Conservation (phyloP, 2,797 vertebrate species). For the Picus viridis region DNA sequence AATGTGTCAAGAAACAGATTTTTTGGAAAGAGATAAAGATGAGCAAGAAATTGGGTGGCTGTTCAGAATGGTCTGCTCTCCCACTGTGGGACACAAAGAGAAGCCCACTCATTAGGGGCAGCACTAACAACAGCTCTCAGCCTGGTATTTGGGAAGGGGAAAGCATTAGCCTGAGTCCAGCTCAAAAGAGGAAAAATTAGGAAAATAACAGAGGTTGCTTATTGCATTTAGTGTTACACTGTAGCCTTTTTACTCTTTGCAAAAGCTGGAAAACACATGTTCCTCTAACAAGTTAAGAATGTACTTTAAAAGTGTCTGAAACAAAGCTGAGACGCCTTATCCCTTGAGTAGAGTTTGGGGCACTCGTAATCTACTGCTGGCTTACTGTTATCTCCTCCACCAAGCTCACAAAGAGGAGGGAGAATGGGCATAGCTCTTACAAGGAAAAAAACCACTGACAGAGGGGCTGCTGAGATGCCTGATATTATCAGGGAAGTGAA, state of each 20-base stretch:
- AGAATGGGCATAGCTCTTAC: slow-evolving; percentile 49
- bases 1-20: neutral
- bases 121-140: neutral
- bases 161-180: neutral
- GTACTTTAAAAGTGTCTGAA: neutral
- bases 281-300: neutral
- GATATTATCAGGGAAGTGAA: slow-evolving; percentile 69
- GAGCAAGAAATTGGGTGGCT: neutral
- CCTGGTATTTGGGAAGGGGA: neutral
- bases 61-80: neutral
- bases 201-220: neutral
- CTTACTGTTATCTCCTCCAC: slow-evolving; percentile 11
- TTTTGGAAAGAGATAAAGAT: neutral
- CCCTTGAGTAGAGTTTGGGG: slow-evolving; percentile 22
- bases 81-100: neutral
- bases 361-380: slow-evolving; percentile 15
- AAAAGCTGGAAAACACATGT: neutral
- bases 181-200: neutral
- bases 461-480: slow-evolving; percentile 61
- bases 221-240: neutral
- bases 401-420: slow-evolving; percentile 41
- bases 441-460: slow-evolving; percentile 50
- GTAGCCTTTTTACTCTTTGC: neutral
- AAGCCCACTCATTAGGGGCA: neutral
- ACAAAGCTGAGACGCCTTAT: slow-evolving; percentile 6